A percentile compares a stretch with the other conserved stretches of the same genome.
phyloP scores from a whole-genome alignment of 30 jellyfish, hydroid and myxozoan genomes.

The Turritopsis rubra region DNA sequence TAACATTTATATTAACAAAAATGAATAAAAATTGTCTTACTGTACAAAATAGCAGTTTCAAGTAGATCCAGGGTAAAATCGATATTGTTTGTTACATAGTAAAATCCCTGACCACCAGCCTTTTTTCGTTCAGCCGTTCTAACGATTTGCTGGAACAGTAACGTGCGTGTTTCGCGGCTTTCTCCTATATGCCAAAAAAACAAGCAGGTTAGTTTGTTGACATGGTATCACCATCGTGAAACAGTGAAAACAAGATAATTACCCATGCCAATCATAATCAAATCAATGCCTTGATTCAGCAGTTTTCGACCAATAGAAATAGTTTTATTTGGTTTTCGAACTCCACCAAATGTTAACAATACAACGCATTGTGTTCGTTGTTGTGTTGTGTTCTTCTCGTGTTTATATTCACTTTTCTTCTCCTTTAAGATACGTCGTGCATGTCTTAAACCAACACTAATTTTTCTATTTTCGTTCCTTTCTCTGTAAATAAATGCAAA shows the following conservation, averaged over 20 bases:
- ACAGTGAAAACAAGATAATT: neutral
- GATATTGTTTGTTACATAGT: neutral
- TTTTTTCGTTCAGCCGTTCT: neutral
- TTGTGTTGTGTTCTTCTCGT: neutral
- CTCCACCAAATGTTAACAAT: slow-evolving; percentile 4
- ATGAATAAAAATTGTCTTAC: too few relatives aligned
- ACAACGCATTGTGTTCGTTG: neutral
- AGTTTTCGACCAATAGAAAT: neutral
- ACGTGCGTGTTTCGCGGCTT: neutral
- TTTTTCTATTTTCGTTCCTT: neutral
- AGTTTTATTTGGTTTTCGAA: neutral
- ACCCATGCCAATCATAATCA: neutral
- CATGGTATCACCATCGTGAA: too few relatives aligned
- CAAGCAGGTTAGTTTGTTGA: neutral
- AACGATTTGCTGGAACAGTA: neutral
- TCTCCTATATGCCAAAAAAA: neutral
- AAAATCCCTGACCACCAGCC: neutral
- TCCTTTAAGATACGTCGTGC: neutral
- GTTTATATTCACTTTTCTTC: neutral
- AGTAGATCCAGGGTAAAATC: neutral
- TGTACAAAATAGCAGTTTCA: neutral
- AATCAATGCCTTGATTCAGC: neutral
- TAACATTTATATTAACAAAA: too few relatives aligned
- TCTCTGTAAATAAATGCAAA: neutral
- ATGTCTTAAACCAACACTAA: neutral